A percentile compares a stretch with the other conserved stretches of the same genome.
Conservation (phyloP, 64 coral and sea anemone genomes). For the Catalaphyllia jardinei region DNA sequence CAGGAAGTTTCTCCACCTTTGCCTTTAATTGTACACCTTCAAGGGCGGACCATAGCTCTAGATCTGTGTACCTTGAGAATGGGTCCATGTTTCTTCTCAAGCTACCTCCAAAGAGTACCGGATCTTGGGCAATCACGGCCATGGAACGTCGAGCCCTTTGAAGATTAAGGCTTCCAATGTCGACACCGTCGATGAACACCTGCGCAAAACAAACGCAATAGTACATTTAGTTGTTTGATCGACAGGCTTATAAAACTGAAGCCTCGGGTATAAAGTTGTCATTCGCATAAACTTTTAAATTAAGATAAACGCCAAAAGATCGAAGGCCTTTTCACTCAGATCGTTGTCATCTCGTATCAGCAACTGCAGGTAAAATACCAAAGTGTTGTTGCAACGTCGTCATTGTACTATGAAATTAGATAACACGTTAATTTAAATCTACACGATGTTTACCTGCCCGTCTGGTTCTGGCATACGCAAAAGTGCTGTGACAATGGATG, state of each 20-base stretch:
- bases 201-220: background rate
- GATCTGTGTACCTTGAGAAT: background rate
- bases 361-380: background rate
- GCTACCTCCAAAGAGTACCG: constrained; percentile 41
- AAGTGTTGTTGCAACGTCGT: background rate
- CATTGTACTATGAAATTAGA: background rate
- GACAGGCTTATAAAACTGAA: no score
- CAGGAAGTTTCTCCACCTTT: constrained; percentile 15
- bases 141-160: constrained; percentile 38
- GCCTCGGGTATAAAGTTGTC: no score
- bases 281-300: no score
- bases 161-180: constrained; percentile 15
- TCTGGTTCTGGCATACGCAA: constrained; percentile 58
- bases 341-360: background rate
- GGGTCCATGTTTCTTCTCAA: constrained; percentile 47
- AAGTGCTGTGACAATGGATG: constrained; percentile 41
- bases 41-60: constrained; percentile 35
- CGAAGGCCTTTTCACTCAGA: no score
- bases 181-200: constrained; percentile 51
- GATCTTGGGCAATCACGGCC: constrained; percentile 64
- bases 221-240: background rate
- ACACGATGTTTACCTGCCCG: background rate
- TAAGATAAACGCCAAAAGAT: no score
- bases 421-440: background rate
- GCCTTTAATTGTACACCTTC: constrained; percentile 42